phyloP scores from a whole-genome alignment of 1,140 invertebrate species.

The Papilio dardanus region DNA sequence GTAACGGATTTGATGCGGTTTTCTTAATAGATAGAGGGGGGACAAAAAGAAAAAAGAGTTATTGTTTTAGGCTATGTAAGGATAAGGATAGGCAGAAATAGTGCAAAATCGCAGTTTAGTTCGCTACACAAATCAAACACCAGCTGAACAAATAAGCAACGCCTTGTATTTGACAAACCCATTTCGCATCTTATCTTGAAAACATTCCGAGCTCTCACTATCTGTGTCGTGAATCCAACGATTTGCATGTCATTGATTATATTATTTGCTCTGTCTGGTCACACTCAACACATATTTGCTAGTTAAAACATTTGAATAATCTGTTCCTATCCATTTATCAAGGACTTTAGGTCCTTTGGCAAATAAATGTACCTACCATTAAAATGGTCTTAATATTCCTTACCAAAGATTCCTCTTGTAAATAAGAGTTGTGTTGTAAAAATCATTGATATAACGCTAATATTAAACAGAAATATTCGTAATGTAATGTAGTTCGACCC shows the following conservation, averaged over 20 bases:
- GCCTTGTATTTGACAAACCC: not conserved
- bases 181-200: conserved; percentile 3
- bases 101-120: not conserved
- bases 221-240: conserved; percentile 4
- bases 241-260: conserved; percentile 19
- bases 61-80: no score
- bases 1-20: no score
- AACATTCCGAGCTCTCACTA: conserved; percentile 16
- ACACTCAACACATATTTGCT: not conserved
- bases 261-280: not conserved
- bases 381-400: not conserved
- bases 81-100: no score
- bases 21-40: no score
- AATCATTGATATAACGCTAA: no score
- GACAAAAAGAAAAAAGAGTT: no score
- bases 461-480: no score
- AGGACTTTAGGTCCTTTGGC: not conserved
- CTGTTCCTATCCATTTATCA: not conserved
- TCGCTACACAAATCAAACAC: conserved; percentile 9
- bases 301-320: not conserved
- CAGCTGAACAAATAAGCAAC: conserved; percentile 18
- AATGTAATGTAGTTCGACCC: no score
- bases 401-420: no score
- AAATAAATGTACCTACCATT: not conserved
- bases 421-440: no score